Evolutionary conservation across 2,113 vertebrate genomes (phyloP), one percentile per base, ranked within the genome.

Genomic region (Oxyruncus cristatus): DNA sequence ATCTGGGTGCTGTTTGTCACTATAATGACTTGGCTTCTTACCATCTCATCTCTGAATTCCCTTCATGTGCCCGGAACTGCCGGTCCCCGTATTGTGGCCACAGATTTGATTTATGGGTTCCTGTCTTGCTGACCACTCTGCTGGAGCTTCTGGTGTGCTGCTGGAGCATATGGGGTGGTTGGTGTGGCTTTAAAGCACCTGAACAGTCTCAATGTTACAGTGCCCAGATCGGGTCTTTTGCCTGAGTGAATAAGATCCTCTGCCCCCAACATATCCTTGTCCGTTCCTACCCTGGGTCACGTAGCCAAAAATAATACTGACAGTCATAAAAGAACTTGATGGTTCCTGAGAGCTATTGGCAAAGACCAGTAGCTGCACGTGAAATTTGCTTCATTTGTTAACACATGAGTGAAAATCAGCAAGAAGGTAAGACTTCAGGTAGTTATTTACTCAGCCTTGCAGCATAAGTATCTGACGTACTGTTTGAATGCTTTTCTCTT

Each of bases 11-110:
- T 94, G 87, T 92, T 96, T 95, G 88, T 95, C 90, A 91, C 85
- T 80, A 19, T 95, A 96, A 97, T 80, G 96, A 94, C 62, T 89
- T 97, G 93, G 95, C 96, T 79, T 9, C 79, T 85, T 71, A 70
- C 80, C 79, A 49, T 88, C 76, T 92, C 68, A 9, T 75, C 86
- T 67, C 92, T 0, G 3, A 77, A 28, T 49, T 72, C 59, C 70
- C 78, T 74, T 62, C 50, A 74, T 72, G 85, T 53, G 72, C 47
- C 68, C 30, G 15, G 39, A 88, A 68, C 77, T 67, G 58, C 56
- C 44, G 21, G 63, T 24, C 80, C 46, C 46, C 55, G 41, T 68
- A 61, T 50, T 68, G 83, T 12, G 8, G 59, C 63, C 42, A 46
- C 37, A 4, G 66, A 30, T 71, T 63, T 95, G 94, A 94, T 95